A percentile compares a stretch with the other conserved stretches of the same genome.
These are phyloP conservation scores for Ganaspis sp. DNA, from an alignment of 1,140 invertebrate genomes.

Conservation along the genomic window DNA sequence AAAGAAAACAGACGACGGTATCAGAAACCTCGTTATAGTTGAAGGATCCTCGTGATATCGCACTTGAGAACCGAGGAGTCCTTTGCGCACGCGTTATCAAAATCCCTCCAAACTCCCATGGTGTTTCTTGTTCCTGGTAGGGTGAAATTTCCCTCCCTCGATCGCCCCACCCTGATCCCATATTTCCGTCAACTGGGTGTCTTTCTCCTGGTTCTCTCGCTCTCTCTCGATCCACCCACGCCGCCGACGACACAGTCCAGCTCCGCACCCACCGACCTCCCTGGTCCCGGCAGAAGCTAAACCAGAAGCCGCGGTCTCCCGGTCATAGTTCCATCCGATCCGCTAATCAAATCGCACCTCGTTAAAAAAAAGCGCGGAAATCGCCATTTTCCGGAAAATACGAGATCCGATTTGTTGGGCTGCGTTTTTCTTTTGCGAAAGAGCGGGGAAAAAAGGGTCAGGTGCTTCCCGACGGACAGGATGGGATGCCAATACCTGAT, in stretches of 20 bases:
- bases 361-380: neutral
- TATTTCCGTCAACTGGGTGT: constrained; percentile 34
- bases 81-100: neutral
- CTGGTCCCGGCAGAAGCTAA: constrained; percentile 37
- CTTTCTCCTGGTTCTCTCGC: constrained; percentile 47
- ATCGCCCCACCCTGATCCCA: constrained; percentile 41
- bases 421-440: neutral
- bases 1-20: neutral
- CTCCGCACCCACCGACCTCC: constrained; percentile 56
- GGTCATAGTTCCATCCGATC: constrained; percentile 65
- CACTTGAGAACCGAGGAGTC: neutral
- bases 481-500: neutral
- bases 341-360: constrained; percentile 69
- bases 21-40: constrained; percentile 1
- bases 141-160: constrained; percentile 38
- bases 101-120: neutral
- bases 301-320: constrained; percentile 58
- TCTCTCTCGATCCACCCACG: constrained; percentile 51
- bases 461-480: neutral
- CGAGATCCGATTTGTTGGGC: neutral
- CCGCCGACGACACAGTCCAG: constrained; percentile 44
- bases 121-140: constrained; percentile 29
- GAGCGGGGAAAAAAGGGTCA: constrained; percentile 44
- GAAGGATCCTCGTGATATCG: constrained; percentile 5
- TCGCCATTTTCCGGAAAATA: neutral